Evolutionary conservation across 2,113 vertebrate species (phyloP), one percentile per base, ranked within the genome.

Genomic region (Syrmaticus mikado): DNA sequence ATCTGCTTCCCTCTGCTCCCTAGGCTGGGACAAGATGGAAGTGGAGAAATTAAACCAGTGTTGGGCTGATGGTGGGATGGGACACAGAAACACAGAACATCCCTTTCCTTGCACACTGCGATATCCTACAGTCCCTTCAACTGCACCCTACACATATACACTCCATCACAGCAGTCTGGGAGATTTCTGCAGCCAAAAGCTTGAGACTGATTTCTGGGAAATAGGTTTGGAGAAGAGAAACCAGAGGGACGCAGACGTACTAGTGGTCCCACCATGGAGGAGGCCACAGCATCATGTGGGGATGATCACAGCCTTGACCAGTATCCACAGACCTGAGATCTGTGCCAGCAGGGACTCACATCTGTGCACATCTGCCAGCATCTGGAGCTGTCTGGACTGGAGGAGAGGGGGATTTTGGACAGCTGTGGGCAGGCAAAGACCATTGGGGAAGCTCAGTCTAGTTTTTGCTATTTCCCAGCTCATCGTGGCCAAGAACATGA

Each of bases 231-330:
- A 50, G 22, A 66, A 38, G 43, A 62, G n/a, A 20, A 13, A 34
- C 18, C 0, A 3, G 65, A 60, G 12, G 22, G n/a, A 61, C 22
- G 24, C 0, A 21, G 41, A 13, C 16, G 27, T 12, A 19, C 14
- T n/a, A 20, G 0, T 3, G 6, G 38, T 41, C 38, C 50, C 6
- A 16, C 21, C 1, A 0, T 4, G 24, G 46, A 52, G 2, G 6
- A 1, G 4, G 6, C 4, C 7, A 5, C 20, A 2, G 0, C 10
- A 52, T 14, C 43, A 46, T 3, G 0, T 1, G 1, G 25, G 12
- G 25, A 41, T 28, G 28, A 24, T 6, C 5, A 13, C n/a, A 64
- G 17, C 25, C 76, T 8, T 32, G 38, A 41, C 3, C 68, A 58
- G 60, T 45, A 5, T 22, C 25, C 60, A 41, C 4, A 20, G 70